A percentile compares a stretch with the other conserved stretches of the same genome.
These are phyloP conservation scores for Actenoides lindsayi DNA, from an alignment of 2,113 vertebrate species.

Conservation along the genomic window DNA sequence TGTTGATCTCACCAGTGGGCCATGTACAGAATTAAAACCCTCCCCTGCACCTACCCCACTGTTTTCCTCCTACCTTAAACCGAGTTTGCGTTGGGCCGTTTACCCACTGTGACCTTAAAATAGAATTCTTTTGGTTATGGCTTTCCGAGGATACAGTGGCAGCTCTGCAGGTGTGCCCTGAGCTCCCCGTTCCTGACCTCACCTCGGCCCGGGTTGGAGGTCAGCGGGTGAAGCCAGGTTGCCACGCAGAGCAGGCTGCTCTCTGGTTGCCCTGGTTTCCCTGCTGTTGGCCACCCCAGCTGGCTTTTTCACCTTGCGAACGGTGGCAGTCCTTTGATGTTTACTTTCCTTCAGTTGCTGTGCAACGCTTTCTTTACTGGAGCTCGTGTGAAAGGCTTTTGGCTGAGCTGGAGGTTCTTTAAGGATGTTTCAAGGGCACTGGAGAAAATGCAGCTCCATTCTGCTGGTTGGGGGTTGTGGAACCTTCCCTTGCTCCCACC, in stretches of 20 bases:
- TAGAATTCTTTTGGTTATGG: background rate
- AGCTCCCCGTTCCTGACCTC: background rate
- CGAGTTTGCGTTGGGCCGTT: background rate
- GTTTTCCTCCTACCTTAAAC: background rate
- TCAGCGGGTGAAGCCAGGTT: background rate
- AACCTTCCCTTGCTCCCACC: background rate
- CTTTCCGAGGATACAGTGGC: background rate
- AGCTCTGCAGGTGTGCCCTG: background rate
- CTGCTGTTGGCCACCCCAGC: background rate
- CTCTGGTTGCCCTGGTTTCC: background rate
- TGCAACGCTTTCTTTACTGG: background rate
- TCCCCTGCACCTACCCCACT: background rate
- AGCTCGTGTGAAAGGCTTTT: background rate
- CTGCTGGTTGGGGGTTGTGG: fast-evolving
- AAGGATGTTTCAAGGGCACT: background rate
- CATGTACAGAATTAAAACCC: background rate
- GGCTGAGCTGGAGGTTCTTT: background rate
- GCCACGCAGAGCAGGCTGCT: background rate
- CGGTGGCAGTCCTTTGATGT: background rate
- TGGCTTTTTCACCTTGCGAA: background rate
- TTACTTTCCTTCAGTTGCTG: background rate
- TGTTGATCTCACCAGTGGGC: background rate
- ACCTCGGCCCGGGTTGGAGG: background rate
- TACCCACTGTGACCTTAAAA: background rate
- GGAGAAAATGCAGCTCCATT: background rate